These are phyloP conservation scores for Alfaro cultratus DNA, from an alignment of 2,797 vertebrate genomes.

Conservation along the genomic window DNA sequence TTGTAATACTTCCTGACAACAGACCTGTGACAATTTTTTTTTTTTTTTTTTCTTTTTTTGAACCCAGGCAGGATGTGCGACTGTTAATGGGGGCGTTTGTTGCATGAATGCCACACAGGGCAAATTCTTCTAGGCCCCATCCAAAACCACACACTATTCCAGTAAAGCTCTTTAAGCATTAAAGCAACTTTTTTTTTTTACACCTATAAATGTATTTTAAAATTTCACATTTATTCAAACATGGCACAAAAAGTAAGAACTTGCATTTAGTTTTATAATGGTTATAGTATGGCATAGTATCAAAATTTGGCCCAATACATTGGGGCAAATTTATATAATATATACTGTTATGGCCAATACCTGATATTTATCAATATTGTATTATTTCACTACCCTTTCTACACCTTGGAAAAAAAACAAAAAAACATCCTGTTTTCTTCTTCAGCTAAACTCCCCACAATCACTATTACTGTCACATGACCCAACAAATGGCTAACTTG, in stretches of 20 bases:
- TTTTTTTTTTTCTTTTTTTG: not conserved
- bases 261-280: not conserved
- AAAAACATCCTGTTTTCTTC: too few relatives aligned
- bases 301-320: too few relatives aligned
- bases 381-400: too few relatives aligned
- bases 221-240: not conserved
- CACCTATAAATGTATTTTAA: not conserved
- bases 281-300: too few relatives aligned
- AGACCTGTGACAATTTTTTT: not conserved
- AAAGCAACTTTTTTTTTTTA: not conserved
- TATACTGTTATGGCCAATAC: too few relatives aligned
- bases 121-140: not conserved
- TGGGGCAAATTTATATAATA: too few relatives aligned
- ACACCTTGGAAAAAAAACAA: too few relatives aligned
- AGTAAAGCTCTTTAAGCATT: not conserved
- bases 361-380: too few relatives aligned
- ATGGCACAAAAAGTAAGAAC: not conserved
- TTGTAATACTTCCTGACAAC: conserved; percentile 29
- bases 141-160: not conserved
- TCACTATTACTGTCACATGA: too few relatives aligned
- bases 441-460: too few relatives aligned
- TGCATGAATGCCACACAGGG: not conserved
- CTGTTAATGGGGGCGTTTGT: not conserved
- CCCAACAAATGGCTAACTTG: too few relatives aligned
- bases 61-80: not conserved